Conservation (phyloP, 1,140 invertebrate genomes). For the Formica exsecta region DNA sequence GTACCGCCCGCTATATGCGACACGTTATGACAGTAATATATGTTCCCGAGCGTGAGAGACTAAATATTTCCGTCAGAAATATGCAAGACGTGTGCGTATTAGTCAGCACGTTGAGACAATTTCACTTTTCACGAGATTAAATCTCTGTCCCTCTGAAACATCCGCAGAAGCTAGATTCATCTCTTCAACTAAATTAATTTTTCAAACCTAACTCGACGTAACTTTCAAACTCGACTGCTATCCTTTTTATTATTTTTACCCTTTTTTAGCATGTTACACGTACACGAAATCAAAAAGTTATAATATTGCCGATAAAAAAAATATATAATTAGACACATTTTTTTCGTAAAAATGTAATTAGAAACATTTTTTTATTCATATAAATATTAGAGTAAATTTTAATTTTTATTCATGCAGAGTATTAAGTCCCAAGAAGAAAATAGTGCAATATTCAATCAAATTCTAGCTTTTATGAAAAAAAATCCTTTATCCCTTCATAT, state of each 20-base stretch:
- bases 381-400: not conserved
- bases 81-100: constrained; percentile 11
- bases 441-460: not conserved
- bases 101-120: constrained; percentile 23
- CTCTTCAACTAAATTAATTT: not conserved
- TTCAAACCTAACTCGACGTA: not conserved
- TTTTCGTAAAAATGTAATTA: not conserved
- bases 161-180: not conserved
- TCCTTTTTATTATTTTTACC: not conserved
- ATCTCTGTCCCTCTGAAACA: not conserved
- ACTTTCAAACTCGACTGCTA: not conserved
- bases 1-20: constrained; percentile 48
- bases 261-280: not conserved
- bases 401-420: not conserved
- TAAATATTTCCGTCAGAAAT: constrained; percentile 39
- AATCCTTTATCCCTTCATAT: not conserved
- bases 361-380: not conserved
- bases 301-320: not conserved
- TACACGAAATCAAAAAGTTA: not conserved
- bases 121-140: constrained; percentile 33
- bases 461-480: not conserved
- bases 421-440: not conserved
- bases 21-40: constrained; percentile 41
- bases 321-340: not conserved
- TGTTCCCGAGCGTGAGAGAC: constrained; percentile 25